Base-by-base conservation (phyloP, 2,888 invertebrate species). In the Morpho helenor region DNA sequence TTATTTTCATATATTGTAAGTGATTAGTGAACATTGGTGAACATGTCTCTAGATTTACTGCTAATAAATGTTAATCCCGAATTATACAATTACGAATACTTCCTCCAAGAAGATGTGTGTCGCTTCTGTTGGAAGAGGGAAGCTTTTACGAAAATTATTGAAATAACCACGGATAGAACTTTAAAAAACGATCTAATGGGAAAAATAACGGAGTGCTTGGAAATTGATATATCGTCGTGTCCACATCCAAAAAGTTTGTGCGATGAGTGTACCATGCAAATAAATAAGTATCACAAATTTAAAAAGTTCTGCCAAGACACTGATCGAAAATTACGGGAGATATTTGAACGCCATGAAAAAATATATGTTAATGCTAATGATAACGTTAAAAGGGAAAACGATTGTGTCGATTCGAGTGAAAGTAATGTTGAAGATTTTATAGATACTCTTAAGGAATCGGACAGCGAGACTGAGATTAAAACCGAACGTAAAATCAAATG, bases 91-190 rank as follows among this genome's bases (percentile, higher is more conserved):
- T 77, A 73, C 51, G 80, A 87, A 60, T 88, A 85, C 65, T 86
- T 88, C 61, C 68, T 75, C 47, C 75, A 80, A 67, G 70, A 74
- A 7, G 75, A 84, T 51, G 74, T 87, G 0, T 89, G 89, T 57
- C 72, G 87, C 63, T 65, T 88, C 7, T 89, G 89, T 63, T 87
- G 85, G 84, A 70, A 66, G 43, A 74, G 66, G 63, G 73, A 82
- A 53, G 80, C 78, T 2, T 65, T 66, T 7, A 71, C 53, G 40
- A 76, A 78, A 50, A 61, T 70, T 7, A 56, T 63, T 2, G 67
- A 68, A 63, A 55, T 57, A 23, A 46, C 52, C 7, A 50, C 57
- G 16, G 49, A 58, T 7, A 52, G 48, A 31, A 45, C 62, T 6
- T 55, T 58, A 7, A 71, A 73, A 59, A 69, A 61, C 9, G 62